phyloP scores from a whole-genome alignment of 2,888 invertebrate genomes.

The Spisula subtruncata region DNA sequence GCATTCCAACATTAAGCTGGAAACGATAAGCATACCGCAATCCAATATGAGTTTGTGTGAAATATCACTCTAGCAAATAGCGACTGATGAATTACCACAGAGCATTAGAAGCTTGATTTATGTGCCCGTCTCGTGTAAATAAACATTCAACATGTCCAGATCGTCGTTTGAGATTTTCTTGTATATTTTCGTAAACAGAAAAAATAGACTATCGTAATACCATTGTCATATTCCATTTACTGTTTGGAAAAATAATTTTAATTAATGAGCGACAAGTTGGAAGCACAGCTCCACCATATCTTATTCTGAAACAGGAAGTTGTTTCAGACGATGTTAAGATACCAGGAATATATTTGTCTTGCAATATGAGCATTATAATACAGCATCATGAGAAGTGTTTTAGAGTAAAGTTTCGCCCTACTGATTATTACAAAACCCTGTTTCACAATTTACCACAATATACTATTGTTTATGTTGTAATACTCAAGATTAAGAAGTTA shows the following conservation, averaged over 20 bases:
- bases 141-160: constrained; percentile 52
- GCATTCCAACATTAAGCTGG: constrained; percentile 59
- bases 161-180: constrained; percentile 13
- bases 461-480: too few relatives aligned
- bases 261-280: constrained; percentile 47
- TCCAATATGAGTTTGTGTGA: constrained; percentile 27
- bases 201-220: constrained; percentile 30
- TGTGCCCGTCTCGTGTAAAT: constrained; percentile 63
- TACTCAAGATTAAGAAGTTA: too few relatives aligned
- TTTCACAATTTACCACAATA: too few relatives aligned
- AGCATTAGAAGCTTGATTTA: constrained; percentile 49
- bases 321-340: not conserved
- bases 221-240: constrained; percentile 53
- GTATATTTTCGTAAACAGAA: constrained; percentile 31
- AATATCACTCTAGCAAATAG: constrained; percentile 42
- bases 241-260: constrained; percentile 25
- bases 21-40: constrained; percentile 42
- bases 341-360: not conserved
- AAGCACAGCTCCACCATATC: constrained; percentile 21
- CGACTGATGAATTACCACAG: constrained; percentile 54
- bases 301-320: not conserved
- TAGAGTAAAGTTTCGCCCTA: too few relatives aligned
- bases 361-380: not conserved
- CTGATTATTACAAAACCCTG: too few relatives aligned
- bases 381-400: too few relatives aligned